Conservation (phyloP, 2,888 invertebrate genomes). For the Lasioglossum villosulum region DNA sequence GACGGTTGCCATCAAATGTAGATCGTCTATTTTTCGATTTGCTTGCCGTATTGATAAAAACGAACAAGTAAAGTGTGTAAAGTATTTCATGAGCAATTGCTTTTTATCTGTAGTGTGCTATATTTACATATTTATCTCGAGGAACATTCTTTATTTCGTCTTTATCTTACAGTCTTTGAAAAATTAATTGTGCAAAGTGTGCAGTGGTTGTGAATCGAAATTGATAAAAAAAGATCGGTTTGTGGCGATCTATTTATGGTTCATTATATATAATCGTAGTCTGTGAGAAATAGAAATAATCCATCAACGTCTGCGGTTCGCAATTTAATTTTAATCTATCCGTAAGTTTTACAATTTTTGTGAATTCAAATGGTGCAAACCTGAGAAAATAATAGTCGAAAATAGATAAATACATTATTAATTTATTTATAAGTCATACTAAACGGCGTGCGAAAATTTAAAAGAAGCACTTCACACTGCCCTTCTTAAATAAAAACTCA, state of each 20-base stretch:
- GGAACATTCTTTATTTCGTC: background rate
- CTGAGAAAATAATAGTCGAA: background rate
- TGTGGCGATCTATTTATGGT: background rate
- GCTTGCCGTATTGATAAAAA: background rate
- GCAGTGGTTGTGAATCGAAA: background rate
- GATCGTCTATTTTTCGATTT: background rate
- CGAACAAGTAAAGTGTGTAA: background rate
- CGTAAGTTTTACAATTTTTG: background rate
- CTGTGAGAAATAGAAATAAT: background rate
- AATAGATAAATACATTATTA: background rate
- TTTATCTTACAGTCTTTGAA: background rate
- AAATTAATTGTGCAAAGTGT: constrained; percentile 7
- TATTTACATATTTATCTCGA: constrained; percentile 6
- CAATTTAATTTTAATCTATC: background rate
- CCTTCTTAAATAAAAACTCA: no score
- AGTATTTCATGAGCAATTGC: constrained; percentile 1
- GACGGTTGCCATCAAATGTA: background rate
- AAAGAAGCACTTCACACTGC: background rate
- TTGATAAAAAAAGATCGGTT: background rate
- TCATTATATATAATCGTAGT: background rate
- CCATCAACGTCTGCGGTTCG: background rate
- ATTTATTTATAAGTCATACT: background rate
- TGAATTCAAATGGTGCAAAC: background rate
- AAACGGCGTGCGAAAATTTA: background rate
- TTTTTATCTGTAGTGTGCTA: constrained; percentile 7